Percentiles rank a stretch among this genome's conserved stretches.
phyloP scores from a whole-genome alignment of 2,113 vertebrate species.

The Ceyx margarethae region DNA sequence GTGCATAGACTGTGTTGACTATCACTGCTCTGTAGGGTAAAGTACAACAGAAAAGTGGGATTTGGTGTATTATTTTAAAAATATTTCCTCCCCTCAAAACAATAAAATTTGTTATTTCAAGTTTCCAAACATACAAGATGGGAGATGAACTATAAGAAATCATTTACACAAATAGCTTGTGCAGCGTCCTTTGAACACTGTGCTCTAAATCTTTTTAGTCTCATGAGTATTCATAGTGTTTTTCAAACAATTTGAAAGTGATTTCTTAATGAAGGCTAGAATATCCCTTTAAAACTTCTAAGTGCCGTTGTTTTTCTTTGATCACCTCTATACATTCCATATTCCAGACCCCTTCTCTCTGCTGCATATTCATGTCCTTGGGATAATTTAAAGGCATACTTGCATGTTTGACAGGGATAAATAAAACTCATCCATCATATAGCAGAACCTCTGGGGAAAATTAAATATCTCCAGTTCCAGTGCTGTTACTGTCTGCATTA shows the following conservation, averaged over 20 bases:
- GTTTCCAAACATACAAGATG: background rate
- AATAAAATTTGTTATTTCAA: fast-evolving
- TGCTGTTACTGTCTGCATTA: background rate
- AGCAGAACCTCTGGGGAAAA: conserved; percentile 42
- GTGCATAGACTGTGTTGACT: background rate
- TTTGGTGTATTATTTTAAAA: background rate
- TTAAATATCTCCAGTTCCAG: background rate
- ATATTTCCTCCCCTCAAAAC: background rate
- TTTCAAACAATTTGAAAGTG: conserved; percentile 29
- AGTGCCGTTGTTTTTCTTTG: conserved; percentile 48
- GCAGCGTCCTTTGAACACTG: conserved; percentile 5
- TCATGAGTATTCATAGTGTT: conserved; percentile 56
- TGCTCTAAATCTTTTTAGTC: conserved; percentile 39
- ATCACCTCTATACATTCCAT: conserved; percentile 38
- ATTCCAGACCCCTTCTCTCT: conserved; percentile 19
- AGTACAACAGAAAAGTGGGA: fast-evolving
- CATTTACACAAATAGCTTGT: conserved; percentile 28
- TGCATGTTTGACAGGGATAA: conserved; percentile 50
- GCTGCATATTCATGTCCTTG: conserved; percentile 53
- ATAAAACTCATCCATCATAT: conserved; percentile 55
- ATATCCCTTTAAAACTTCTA: conserved; percentile 57
- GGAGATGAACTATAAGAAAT: conserved; percentile 15
- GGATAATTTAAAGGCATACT: conserved; percentile 52
- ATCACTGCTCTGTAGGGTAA: background rate
- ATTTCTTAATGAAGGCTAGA: conserved; percentile 59